A percentile compares a stretch with the other conserved stretches of the same genome.
Conservation (phyloP, 2,888 invertebrate genomes). For the Thelaira solivaga region DNA sequence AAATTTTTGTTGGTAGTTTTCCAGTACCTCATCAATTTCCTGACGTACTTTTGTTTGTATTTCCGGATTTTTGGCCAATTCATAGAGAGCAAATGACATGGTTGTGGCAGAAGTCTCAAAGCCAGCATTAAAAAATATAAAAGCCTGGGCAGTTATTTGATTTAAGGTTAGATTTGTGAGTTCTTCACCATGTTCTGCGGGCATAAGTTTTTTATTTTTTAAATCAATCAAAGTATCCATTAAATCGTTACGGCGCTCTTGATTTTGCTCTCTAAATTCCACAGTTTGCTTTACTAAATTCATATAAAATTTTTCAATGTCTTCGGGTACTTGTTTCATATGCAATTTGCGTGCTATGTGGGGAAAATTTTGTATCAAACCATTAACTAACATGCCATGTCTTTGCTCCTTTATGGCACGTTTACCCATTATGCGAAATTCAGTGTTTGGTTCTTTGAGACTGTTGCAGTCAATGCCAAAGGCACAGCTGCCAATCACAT, state of each 20-base stretch:
- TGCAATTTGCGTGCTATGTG: constrained; percentile 66
- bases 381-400: constrained; percentile 43
- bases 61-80: constrained; percentile 71
- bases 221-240: constrained; percentile 79
- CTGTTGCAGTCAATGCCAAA: constrained; percentile 78
- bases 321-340: constrained; percentile 64
- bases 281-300: constrained; percentile 67
- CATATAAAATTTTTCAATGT: constrained; percentile 77
- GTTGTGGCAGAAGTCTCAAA: constrained; percentile 83
- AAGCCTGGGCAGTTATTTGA: constrained; percentile 73
- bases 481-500: constrained; percentile 78
- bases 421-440: constrained; percentile 72
- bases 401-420: constrained; percentile 64
- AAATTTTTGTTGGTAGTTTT: constrained; percentile 65
- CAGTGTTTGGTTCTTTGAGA: constrained; percentile 73
- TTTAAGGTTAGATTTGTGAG: constrained; percentile 67
- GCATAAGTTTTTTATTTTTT: constrained; percentile 74
- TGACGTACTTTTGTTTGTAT: constrained; percentile 76
- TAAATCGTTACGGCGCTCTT: constrained; percentile 79
- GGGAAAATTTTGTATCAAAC: constrained; percentile 64
- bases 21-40: constrained; percentile 73
- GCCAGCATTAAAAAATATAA: constrained; percentile 77
- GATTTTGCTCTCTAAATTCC: constrained; percentile 66
- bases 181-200: constrained; percentile 65
- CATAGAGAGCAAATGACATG: constrained; percentile 77